Conservation (phyloP, 2,888 invertebrate species). For the Lapara coniferarum region DNA sequence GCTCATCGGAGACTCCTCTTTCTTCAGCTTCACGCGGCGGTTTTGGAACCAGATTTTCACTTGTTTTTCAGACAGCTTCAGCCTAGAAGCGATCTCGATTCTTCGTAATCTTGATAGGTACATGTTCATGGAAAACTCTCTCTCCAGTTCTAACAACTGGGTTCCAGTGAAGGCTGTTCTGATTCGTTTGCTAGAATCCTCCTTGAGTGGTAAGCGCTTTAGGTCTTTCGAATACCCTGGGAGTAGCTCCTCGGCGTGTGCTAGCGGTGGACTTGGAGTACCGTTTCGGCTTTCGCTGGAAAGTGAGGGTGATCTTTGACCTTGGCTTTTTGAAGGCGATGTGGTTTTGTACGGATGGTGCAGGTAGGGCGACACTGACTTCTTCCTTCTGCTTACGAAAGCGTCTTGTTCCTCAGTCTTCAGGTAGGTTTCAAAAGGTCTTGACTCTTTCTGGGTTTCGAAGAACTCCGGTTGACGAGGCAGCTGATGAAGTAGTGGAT, state of each 20-base stretch:
- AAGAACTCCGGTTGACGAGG: conserved; percentile 68
- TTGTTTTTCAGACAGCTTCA: conserved; percentile 96
- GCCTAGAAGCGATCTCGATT: conserved; percentile 95
- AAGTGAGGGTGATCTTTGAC: conserved; percentile 69
- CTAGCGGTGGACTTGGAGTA: conserved; percentile 82
- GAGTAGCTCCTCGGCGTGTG: conserved; percentile 73
- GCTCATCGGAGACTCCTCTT: conserved; percentile 87
- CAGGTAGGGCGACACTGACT: conserved; percentile 72
- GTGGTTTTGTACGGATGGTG: conserved; percentile 73
- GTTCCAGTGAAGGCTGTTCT: conserved; percentile 97
- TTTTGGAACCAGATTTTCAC: conserved; percentile 98
- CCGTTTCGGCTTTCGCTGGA: conserved; percentile 81
- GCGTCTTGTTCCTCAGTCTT: conserved; percentile 71
- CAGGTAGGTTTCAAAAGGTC: conserved; percentile 58
- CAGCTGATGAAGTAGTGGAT: conserved; percentile 70
- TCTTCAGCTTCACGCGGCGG: conserved; percentile 96
- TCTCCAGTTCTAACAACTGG: conserved; percentile 92
- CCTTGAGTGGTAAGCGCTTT: conserved; percentile 76
- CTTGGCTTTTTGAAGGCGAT: conserved; percentile 73
- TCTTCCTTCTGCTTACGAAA: conserved; percentile 66
- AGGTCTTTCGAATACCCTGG: conserved; percentile 74
- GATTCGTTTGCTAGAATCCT: conserved; percentile 92
- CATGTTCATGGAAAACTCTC: conserved; percentile 95
- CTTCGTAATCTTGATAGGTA: conserved; percentile 94
- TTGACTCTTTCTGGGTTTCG: conserved; percentile 55